These are phyloP conservation scores for Ichneumon xanthorius DNA, from an alignment of 2,888 invertebrate genomes.

Conservation along the genomic window DNA sequence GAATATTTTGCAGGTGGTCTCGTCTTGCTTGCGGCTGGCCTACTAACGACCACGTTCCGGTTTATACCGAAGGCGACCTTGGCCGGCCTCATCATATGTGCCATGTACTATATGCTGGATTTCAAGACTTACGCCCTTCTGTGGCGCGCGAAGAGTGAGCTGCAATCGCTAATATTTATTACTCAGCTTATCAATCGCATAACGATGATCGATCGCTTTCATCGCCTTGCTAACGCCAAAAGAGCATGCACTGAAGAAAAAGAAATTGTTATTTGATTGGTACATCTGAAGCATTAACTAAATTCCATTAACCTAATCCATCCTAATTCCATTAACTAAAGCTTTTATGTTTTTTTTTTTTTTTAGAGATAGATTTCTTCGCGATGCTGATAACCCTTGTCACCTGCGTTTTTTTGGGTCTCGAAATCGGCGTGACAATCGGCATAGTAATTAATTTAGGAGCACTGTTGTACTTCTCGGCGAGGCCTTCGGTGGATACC, in stretches of 20 bases:
- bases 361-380: conserved; percentile 87
- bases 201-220: no score
- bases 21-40: conserved; percentile 86
- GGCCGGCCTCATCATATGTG: conserved; percentile 87
- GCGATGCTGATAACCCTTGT: conserved; percentile 87
- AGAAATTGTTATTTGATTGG: no score
- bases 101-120: conserved; percentile 87
- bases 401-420: conserved; percentile 87
- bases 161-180: no score
- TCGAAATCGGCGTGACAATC: conserved; percentile 89
- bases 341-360: no score
- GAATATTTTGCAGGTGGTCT: conserved; percentile 83
- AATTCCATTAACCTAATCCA: no score
- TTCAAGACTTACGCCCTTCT: conserved; percentile 84
- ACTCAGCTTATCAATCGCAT: no score
- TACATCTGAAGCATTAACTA: no score
- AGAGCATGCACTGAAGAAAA: no score
- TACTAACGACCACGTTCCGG: conserved; percentile 86
- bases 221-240: no score
- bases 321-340: no score
- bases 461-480: conserved; percentile 86
- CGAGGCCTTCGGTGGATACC: conserved; percentile 84
- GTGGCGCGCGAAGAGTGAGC: conserved; percentile 86
- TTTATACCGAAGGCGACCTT: conserved; percentile 86
- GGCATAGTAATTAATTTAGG: conserved; percentile 86